Evolutionary conservation across 2,888 invertebrate species (phyloP), one percentile per base, ranked within the genome.

Genomic region (Lasioglossum vierecki): DNA sequence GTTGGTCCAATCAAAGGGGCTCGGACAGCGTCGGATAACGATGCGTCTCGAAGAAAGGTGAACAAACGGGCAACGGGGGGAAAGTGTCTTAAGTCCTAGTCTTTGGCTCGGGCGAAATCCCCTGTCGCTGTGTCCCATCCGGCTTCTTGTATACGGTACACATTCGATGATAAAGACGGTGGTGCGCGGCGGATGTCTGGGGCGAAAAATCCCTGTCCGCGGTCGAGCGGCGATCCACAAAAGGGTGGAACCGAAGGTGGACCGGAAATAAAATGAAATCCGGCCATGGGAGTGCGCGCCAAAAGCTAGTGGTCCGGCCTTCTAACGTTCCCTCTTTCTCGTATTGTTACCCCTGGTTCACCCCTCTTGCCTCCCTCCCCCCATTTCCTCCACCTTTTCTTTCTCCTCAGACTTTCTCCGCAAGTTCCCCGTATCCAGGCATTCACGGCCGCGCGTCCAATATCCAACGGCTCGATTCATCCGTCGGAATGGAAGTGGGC

Each of bases 191-290:
- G 49, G 70, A 79, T 76, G 77, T 82, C 77, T 49, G 75, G 80
- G 80, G 79, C 80, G 80, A 84, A 88, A 86, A 91, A 83, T 84
- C 83, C 79, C 63, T 60, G 53, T 44, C 79, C 88, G 83, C 82
- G 79, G 73, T 82, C 81, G 82, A 82, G 86, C 84, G 89, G 84
- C 78, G 86, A 71, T 84, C 70, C 88, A 91, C 92, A 91, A 92
- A 92, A 92, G 91, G 76, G 83, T 83, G 87, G 76, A 44, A 80
- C 35, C 30, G 82, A 89, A 87, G 85, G 84, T 88, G 80, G 83
- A 88, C 89, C 90, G 92, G 93, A 93, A 92, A 93, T 93, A 91
- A 91, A 92, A 92, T 92, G 91, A 91, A 93, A 93, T 92, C 88
- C 88, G 80, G 35, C 86, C 80, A 79, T 49, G 82, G 90, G 87